Base-by-base conservation (phyloP, 2,888 invertebrate species). In the Tyria jacobaeae region DNA sequence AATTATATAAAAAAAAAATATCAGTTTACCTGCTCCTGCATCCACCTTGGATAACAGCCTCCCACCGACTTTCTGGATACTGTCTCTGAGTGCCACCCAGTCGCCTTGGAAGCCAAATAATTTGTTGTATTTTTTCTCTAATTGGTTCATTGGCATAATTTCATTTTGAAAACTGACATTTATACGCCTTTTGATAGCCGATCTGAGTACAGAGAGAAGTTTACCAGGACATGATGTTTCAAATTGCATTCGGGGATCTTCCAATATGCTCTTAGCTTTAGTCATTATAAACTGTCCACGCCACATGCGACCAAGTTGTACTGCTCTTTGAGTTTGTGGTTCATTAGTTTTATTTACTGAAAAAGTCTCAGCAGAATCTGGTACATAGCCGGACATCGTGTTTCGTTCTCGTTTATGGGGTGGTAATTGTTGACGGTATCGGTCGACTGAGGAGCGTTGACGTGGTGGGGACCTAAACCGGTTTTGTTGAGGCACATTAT, bases 11-110 rank as follows among this genome's bases (percentile, higher is more conserved):
- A 21, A 37, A 44, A 51, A 44, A 56, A 27, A 55, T 41, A 56
- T 12, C 44, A 52, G 14, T 27, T 61, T 56, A 61, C 61, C 56
- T 61, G 41, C 10, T 24, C 14, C 51, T 47, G 21, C 27, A 31
- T 48, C 56, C 44, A 44, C 14, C 44, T 39, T 47, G n/a, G 52
- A 39, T 31, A 62, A 12, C 39, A 62, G 15, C 47, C 39, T 21
- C n/a, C 62, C 62, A 44, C 57, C 57, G 24, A 49, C 21, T 31
- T 25, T 31, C 25, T 31, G n/a, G 6, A 57, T 37, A 39, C 53
- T 12, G 5, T 62, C 62, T 53, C 53, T 62, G 12, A 62, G 39
- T n/a, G 37, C 1, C 17, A 25, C 53, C 47, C 52, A 57, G 24
- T 53, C 47, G 15, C n/a, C 24, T 17, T 25, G 12, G 3, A 31